Evolutionary conservation across 2,888 invertebrate genomes (phyloP), one percentile per base, ranked within the genome.

Genomic region (Apamea anceps): DNA sequence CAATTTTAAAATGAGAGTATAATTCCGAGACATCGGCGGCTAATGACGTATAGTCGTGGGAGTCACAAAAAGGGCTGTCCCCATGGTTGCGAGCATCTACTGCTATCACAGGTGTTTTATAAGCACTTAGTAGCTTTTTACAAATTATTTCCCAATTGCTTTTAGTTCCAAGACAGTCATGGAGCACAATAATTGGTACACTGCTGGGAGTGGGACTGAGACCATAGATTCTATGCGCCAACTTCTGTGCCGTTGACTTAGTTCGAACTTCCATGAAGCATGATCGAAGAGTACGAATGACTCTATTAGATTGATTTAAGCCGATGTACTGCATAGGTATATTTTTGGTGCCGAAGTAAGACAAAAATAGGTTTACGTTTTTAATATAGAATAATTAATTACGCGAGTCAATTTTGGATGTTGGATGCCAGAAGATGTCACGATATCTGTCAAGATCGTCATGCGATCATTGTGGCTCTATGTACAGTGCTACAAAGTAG

Each of bases 51-150:
- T 89, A 89, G 13, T 80, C 72, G 62, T 89, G 90, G 10, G 72
- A 3, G 0, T 93, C 84, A 0, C 97, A 94, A 91, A 99, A 99
- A 0, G 98, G 98, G 92, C 99, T 99, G 76, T 99, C 98, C 0
- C 99, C 99, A 95, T 99, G 99, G 95, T 99, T 99, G 90, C 99
- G 97, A 0, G 98, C 98, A 96, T 99, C 99, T 28, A 99, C 97
- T 0, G 98, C 97, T 81, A 98, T 97, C 0, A 99, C 98, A 95
- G 97, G 97, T 85, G 97, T 97, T 28, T 97, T 95, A 13, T 97
- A 97, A 81, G 94, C 94, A 68, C 97, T 95, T 84, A 97, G 97
- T n/a, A 98, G 95, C 0, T 96, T 97, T 92, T 98, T 98, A 37
- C 98, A 98, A 72, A 99, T 94, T 75, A 98, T 98, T 87, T 98